phyloP scores from a whole-genome alignment of 2,888 invertebrate species.

The Rhingia rostrata region DNA sequence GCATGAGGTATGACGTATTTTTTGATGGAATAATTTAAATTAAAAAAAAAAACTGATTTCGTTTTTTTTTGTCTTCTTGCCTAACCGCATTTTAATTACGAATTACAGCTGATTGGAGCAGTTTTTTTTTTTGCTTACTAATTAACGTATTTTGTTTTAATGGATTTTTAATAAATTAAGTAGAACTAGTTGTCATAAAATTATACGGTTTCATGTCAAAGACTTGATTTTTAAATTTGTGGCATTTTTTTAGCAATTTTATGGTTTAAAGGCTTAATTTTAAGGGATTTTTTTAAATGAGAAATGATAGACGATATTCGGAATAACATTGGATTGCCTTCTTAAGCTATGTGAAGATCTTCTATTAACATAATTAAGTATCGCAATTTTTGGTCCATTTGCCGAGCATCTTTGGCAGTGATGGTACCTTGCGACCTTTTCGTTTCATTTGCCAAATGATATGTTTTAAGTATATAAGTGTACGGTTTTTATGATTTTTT shows the following conservation, averaged over 20 bases:
- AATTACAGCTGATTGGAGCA: constrained; percentile 38
- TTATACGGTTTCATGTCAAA: background rate
- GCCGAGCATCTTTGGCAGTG: too few species aligned
- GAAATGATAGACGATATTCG: too few species aligned
- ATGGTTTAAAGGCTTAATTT: too few species aligned
- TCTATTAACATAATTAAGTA: too few species aligned
- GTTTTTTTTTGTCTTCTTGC: background rate
- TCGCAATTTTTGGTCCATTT: too few species aligned
- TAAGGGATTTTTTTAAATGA: too few species aligned
- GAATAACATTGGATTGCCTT: too few species aligned
- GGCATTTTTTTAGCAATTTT: constrained; percentile 25
- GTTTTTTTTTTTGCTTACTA: background rate
- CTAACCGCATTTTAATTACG: background rate
- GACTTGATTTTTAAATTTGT: constrained; percentile 12
- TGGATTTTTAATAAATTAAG: background rate
- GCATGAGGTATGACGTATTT: constrained; percentile 7
- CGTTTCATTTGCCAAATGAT: constrained; percentile 16
- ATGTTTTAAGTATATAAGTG: constrained; percentile 1
- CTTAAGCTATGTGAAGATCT: too few species aligned
- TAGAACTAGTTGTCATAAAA: constrained; percentile 29
- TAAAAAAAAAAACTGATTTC: background rate
- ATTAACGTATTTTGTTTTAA: background rate
- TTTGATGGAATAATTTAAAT: background rate
- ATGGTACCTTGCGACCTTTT: constrained; percentile 6
- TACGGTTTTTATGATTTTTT: background rate